Base-by-base conservation (phyloP, 2,888 invertebrate species). In the Ryuthela nishihirai region DNA sequence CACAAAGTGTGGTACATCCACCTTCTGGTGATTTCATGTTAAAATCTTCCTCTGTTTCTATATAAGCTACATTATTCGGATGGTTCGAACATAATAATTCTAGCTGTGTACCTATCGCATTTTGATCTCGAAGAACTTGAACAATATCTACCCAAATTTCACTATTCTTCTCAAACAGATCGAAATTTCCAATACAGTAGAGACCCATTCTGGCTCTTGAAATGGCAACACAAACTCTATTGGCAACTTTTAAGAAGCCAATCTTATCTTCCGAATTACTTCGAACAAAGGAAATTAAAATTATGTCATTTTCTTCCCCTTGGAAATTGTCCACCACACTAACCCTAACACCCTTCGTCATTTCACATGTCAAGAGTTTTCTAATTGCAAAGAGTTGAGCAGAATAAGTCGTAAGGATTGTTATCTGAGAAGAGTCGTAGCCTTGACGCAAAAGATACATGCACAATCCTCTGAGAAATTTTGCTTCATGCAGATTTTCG, bases 391-490 rank as follows among this genome's bases (percentile, higher is more conserved):
- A 54, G 15, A 67, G 59, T 53, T 74, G 74, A n/a, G 71, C 73
- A 4, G 69, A 56, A 55, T 74, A 74, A 18, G 70, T 68, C 20
- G 71, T 67, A 20, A 74, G 64, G 10, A 74, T 67, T 4, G 74
- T 73, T 39, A 74, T 71, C 65, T 72, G 65, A 17, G 40, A 49
- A 6, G 61, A 39, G 3, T 48, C 35, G 50, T 70, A 72, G 3
- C 67, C 69, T 56, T 70, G 71, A 4, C 65, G 48, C 20, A 69
- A 20, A 4, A 71, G 64, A 53, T 70, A 67, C 29, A 40, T 46
- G 5, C 49, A 50, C 29, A 70, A 54, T 17, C 53, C 54, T 5
- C 66, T 60, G 17, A 69, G 42, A 58, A 70, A 69, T 5, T 62
- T 35, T 4, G 68, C 70, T 59, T 72, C 72, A 45, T 64, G 63